Evolutionary conservation across 2,797 vertebrate species (phyloP), one percentile per base, ranked within the genome.

Genomic region (Eremophila alpestris): DNA sequence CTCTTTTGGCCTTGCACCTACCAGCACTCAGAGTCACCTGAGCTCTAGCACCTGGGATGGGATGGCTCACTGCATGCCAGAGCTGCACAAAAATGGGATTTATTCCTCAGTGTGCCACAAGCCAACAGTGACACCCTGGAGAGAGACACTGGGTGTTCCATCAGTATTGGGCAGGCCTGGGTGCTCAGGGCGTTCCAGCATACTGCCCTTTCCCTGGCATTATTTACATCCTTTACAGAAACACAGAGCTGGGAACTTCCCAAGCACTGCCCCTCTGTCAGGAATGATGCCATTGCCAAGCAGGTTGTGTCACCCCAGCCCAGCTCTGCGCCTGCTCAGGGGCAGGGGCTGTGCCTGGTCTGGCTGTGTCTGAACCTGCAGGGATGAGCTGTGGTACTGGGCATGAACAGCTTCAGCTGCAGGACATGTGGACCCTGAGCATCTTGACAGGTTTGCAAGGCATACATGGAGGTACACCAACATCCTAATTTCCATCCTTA

Each of bases 1-100:
- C 14, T 58, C 12, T 40, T 69, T 3, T 11, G 12, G 29, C 17
- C 46, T 58, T 43, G 46, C 43, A 55, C 16, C 8, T 7, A 10
- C 11, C 6, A 68, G n/a, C 36, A 43, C 19, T 24, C 26, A 69
- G 13, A n/a, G 16, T 1, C 1, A 0, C 4, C 36, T 0, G 1
- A 76, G 24, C 45, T 55, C 34, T 27, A 6, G 1, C 5, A 23
- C 9, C 30, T 2, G 27, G 21, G 59, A 23, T 48, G n/a, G 1
- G 2, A 71, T 4, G 2, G 13, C 45, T 27, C 60, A 41, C 58
- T 10, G 13, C 22, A 16, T 2, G 30, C 40, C 54, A 74, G 26
- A 40, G 29, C 15, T 41, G 41, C 22, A 40, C 46, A 21, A 7
- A 27, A 16, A 4, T 16, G 16, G 30, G 41, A 7, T 32, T 55